A percentile compares a stretch with the other conserved stretches of the same genome.
Evolutionary conservation across 2,797 vertebrate species (phyloP).

Genomic region (Cyprinella venusta): DNA sequence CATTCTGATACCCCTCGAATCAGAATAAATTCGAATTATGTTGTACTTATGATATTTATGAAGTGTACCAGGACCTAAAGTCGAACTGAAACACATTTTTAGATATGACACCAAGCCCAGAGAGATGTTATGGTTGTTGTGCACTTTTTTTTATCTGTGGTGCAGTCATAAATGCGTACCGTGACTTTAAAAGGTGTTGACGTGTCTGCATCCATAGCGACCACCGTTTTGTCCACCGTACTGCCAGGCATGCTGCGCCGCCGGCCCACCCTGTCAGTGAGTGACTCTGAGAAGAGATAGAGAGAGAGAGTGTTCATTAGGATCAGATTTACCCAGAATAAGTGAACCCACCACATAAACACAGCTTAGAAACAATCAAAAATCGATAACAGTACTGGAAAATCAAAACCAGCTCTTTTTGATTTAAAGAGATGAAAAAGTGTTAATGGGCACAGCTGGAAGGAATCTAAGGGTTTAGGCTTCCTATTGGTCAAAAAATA

Average conservation of each 20-base stretch:
- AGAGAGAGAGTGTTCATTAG: neutral
- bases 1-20: too few species aligned
- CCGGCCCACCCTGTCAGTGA: slow-evolving; percentile 83
- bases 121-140: neutral
- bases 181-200: slow-evolving; percentile 83
- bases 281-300: slow-evolving; percentile 82
- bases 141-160: neutral
- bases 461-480: neutral
- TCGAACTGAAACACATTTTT: slow-evolving; percentile 6
- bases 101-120: neutral
- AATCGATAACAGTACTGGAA: neutral
- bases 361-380: neutral
- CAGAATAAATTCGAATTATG: too few species aligned
- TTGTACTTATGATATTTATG: neutral
- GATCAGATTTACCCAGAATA: neutral
- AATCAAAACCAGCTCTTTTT: neutral
- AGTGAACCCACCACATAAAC: neutral
- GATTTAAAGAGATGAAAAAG: neutral
- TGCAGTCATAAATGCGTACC: slow-evolving; percentile 66
- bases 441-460: neutral
- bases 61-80: neutral
- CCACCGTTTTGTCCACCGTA: slow-evolving; percentile 75
- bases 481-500: neutral
- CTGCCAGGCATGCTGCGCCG: slow-evolving; percentile 84
- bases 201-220: slow-evolving; percentile 81